These are phyloP conservation scores for Heteromyza rotundicornis DNA, from an alignment of 2,888 invertebrate species.

Conservation along the genomic window DNA sequence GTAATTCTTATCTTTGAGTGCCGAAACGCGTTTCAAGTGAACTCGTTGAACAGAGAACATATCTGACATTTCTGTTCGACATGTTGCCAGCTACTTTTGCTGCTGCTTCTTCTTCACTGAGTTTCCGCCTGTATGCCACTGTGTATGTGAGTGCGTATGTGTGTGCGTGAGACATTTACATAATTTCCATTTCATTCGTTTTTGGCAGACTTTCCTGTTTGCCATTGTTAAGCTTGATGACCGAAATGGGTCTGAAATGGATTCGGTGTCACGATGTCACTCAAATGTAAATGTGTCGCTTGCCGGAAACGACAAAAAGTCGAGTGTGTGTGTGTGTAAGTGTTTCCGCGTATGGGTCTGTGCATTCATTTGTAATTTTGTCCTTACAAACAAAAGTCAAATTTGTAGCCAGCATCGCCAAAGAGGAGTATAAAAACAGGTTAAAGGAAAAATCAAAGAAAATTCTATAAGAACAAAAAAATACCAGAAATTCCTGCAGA, in stretches of 20 bases:
- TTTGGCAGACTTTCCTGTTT: background rate
- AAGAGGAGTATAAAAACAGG: too few species aligned
- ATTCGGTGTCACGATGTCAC: background rate
- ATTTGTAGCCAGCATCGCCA: too few species aligned
- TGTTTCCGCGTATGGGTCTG: background rate
- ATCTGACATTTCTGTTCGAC: background rate
- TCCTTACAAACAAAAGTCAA: too few species aligned
- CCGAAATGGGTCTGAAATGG: background rate
- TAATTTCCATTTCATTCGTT: constrained; percentile 6
- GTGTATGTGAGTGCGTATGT: background rate
- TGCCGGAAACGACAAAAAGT: too few species aligned
- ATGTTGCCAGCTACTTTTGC: background rate
- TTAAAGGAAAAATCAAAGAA: too few species aligned
- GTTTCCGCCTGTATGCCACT: background rate
- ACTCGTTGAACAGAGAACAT: background rate
- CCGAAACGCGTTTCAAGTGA: background rate
- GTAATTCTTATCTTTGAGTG: too few species aligned
- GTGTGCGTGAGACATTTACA: background rate
- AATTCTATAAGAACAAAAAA: too few species aligned
- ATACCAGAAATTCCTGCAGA: too few species aligned
- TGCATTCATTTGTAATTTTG: too few species aligned
- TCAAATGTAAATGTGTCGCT: background rate
- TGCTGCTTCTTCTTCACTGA: too few species aligned
- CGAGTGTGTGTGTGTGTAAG: background rate
- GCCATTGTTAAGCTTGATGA: too few species aligned